Conservation (phyloP, 2,113 vertebrate species). For the Polypterus bichir region DNA sequence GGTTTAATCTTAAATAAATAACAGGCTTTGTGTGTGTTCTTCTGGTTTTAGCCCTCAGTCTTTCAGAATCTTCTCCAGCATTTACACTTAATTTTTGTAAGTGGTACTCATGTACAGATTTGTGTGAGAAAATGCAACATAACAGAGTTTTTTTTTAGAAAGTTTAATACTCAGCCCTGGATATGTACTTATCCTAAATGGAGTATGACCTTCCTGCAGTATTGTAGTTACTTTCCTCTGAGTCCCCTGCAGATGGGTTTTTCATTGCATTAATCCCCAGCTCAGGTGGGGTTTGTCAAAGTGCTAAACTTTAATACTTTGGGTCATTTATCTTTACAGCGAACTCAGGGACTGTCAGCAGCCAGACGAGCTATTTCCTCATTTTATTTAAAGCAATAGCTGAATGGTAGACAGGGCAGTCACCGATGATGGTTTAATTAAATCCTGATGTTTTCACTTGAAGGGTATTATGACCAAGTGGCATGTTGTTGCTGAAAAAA, state of each 20-base stretch:
- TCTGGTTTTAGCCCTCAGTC: too few relatives aligned
- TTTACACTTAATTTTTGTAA: too few relatives aligned
- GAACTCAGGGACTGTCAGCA: conserved; percentile 59
- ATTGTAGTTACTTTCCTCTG: conserved; percentile 39
- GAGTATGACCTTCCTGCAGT: conserved; percentile 41
- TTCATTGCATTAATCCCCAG: conserved; percentile 53
- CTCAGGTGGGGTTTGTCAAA: conserved; percentile 70
- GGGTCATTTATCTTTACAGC: conserved; percentile 66
- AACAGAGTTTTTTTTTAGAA: conserved; percentile 11
- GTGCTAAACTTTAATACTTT: conserved; percentile 60
- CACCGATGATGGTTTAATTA: conserved; percentile 54
- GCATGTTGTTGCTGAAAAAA: too few relatives aligned
- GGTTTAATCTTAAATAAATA: too few relatives aligned
- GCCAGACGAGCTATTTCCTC: conserved; percentile 74
- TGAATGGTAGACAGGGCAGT: conserved; percentile 31
- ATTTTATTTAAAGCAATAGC: conserved; percentile 45
- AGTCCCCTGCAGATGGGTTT: conserved; percentile 41
- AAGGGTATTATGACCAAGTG: conserved; percentile 13
- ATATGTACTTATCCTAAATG: conserved; percentile 46
- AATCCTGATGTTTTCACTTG: conserved; percentile 54
- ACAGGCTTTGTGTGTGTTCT: too few relatives aligned
- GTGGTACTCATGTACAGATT: too few relatives aligned
- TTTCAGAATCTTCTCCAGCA: too few relatives aligned
- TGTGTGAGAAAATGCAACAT: too few relatives aligned
- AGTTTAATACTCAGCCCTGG: conserved; percentile 27